Percentiles rank a stretch among this genome's conserved stretches.
phyloP scores from a whole-genome alignment of 2,888 invertebrate species.

The Megamerina dolium region DNA sequence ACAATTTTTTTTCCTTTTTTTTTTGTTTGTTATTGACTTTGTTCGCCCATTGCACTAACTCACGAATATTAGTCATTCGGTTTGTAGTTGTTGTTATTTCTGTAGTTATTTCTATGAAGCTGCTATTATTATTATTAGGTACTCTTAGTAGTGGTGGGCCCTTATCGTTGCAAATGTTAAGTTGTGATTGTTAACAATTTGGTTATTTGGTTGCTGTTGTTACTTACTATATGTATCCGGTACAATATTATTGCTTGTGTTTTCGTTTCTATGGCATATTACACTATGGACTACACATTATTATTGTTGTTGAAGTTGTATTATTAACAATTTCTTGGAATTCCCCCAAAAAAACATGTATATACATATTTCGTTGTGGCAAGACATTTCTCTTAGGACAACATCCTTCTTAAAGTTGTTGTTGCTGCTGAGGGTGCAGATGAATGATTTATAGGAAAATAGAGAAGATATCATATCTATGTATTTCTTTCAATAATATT shows the following conservation, averaged over 20 bases:
- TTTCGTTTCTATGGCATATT: background rate
- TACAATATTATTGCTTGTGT: background rate
- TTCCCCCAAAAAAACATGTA: too few relatives aligned
- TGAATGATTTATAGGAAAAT: too few relatives aligned
- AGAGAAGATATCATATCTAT: too few relatives aligned
- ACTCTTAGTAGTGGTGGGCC: background rate
- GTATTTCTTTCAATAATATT: too few relatives aligned
- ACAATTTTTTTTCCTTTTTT: slow-evolving; percentile 11
- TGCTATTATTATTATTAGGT: too few relatives aligned
- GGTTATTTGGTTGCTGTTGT: background rate
- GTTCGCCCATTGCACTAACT: background rate
- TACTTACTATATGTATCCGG: background rate
- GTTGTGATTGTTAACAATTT: background rate
- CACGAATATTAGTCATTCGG: slow-evolving; percentile 16
- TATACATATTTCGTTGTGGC: too few relatives aligned
- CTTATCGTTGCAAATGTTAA: background rate
- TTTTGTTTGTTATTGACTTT: slow-evolving; percentile 6
- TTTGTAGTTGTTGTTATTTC: background rate
- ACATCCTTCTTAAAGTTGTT: too few relatives aligned
- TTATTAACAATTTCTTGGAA: too few relatives aligned
- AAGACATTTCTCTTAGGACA: too few relatives aligned
- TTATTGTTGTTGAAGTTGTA: too few relatives aligned
- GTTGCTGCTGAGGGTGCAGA: too few relatives aligned
- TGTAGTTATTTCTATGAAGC: too few relatives aligned
- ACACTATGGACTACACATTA: background rate